Base-by-base conservation (phyloP, 2,797 vertebrate species). In the Micromesistius poutassou region DNA sequence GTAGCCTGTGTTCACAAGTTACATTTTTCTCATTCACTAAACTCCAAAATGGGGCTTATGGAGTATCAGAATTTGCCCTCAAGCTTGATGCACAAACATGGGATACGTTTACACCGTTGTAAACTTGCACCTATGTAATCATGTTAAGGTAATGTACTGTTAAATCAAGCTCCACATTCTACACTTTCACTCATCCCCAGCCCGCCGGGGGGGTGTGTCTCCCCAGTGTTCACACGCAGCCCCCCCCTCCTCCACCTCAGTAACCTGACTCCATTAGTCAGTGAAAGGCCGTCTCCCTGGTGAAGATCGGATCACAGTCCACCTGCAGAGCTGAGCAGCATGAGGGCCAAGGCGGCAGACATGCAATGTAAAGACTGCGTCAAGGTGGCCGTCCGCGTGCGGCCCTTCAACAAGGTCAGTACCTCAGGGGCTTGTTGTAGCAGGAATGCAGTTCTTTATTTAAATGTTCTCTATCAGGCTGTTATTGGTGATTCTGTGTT, bases 361-460 rank as follows among this genome's bases (percentile, higher is more conserved):
- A 92, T 89, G 91, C 91, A 92, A 50, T 71, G 83, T 78, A 85
- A 88, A 74, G 95, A 96, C 91, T 92, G 94, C 14, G 94, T 97
- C 80, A 95, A 92, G 87, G 95, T 96, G 79, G 94, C 95, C 1
- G 94, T 96, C 42, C 83, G 94, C 30, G 94, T 96, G 73, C 91
- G 95, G 75, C 95, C 94, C 13, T 96, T 96, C 84, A 95, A 92
- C 88, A 96, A 96, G 95, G 94, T 96, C 82, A 93, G 94, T 95
- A 42, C 33, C 28, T 33, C 33, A 5, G 5, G 0, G 7, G 74
- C 12, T 3, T 71, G 68, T 30, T 31, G 28, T 71, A 8, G 30
- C 25, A 25, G 10, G 66, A 25, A 4, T 66, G 2, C 12, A 16
- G 25, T 13, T 62, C 30, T 42, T 4, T 16, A 13, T 13, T 42